These are phyloP conservation scores for Sinelater perroti DNA, from an alignment of 2,888 invertebrate genomes.

Conservation along the genomic window DNA sequence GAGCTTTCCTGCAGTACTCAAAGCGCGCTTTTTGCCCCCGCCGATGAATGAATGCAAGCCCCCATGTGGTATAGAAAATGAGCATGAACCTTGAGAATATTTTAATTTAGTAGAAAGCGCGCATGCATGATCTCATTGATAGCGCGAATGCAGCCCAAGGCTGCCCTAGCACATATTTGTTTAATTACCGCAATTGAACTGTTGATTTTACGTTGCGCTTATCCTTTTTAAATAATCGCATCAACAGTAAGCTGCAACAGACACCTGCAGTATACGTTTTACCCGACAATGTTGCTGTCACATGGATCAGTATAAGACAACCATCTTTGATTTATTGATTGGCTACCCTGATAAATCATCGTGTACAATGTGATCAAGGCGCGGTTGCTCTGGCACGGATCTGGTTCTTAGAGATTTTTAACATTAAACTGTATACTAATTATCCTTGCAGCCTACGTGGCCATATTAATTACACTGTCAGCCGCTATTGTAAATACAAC, in stretches of 20 bases:
- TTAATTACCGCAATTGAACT: no score
- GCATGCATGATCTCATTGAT: constrained; percentile 24
- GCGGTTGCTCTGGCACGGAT: constrained; percentile 5
- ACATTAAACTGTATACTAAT: constrained; percentile 19
- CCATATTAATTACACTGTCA: constrained; percentile 7
- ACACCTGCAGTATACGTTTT: constrained; percentile 32
- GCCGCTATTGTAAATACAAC: neutral
- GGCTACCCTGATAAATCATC: constrained; percentile 10
- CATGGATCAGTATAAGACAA: constrained; percentile 21
- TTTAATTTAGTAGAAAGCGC: constrained; percentile 13
- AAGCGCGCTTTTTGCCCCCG: neutral
- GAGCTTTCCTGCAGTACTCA: constrained; percentile 11
- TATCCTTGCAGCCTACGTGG: constrained; percentile 17
- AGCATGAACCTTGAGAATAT: constrained; percentile 17
- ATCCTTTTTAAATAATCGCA: no score
- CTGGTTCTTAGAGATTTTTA: neutral
- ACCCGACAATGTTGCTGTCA: constrained; percentile 10
- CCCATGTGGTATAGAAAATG: constrained; percentile 10
- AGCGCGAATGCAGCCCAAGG: no score
- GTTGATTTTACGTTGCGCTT: no score
- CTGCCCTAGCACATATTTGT: no score
- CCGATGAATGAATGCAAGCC: constrained; percentile 9
- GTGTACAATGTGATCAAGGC: constrained; percentile 8
- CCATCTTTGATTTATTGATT: constrained; percentile 27
- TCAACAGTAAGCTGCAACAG: no score